Base-by-base conservation (phyloP, 1,140 invertebrate genomes). In the Cotesia vestalis region DNA sequence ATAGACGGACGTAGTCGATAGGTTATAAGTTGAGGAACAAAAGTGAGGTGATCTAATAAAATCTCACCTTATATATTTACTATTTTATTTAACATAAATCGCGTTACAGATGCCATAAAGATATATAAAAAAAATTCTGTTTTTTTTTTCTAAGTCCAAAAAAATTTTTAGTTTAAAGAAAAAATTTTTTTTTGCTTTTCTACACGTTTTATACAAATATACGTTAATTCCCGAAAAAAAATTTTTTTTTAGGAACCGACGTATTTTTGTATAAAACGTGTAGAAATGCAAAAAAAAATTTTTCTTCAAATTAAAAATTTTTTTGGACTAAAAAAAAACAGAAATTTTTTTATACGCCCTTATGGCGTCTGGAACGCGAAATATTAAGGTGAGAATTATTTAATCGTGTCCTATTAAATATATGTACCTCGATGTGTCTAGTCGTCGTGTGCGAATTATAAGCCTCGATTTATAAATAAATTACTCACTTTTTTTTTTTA, bases 341-440 rank as follows among this genome's bases (percentile, higher is more conserved):
- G 38, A 40, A 8, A 4, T 40, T 8, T 40, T 40, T 40, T 8
- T 14, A 12, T 38, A 20, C 61, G 12, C 61, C 17, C 57, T 38
- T 70, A 62, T 61, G 61, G 38, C 52, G 35, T 70, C 60, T 62
- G 73, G 60, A 59, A 64, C 40, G 59, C 0, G 17, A 62, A 62
- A 73, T 57, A 73, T 35, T 70, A 62, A 46, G 5, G 40, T 46
- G 40, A 46, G 40, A 46, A 46, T 46, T 27, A 27, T 27, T 73
- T 73, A 73, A 80, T 78, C 73, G 77, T 75, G 76, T 82, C 77
- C 70, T 81, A 83, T 80, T 81, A 82, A 46, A 84, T 83, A 79
- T 84, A 79, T 84, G 82, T 81, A 83, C 81, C 76, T 73, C 78
- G 52, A 73, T 84, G 79, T 84, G 83, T 86, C 84, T 86, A 86